phyloP scores from a whole-genome alignment of 2,113 vertebrate species.

The Riparia riparia region DNA sequence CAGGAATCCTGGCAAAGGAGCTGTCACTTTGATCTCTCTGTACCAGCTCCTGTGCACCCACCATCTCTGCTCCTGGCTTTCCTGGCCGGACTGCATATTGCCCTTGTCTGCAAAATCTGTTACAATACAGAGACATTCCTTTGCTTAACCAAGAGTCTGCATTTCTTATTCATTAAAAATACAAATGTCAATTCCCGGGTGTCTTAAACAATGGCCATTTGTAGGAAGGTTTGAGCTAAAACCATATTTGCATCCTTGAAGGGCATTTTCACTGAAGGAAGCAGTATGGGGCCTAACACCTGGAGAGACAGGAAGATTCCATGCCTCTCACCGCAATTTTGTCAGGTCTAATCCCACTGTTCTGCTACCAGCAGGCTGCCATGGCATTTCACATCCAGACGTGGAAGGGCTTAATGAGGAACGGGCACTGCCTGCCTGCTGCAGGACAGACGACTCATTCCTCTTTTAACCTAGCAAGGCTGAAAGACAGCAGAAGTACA shows the following conservation, averaged over 20 bases:
- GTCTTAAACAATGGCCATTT: conserved; percentile 40
- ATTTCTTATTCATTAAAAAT: conserved; percentile 55
- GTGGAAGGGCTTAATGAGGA: conserved; percentile 32
- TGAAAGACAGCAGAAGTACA: conserved; percentile 30
- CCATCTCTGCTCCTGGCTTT: background rate
- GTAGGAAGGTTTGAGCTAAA: background rate
- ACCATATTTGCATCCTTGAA: conserved; percentile 65
- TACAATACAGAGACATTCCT: background rate
- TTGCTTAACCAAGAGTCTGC: background rate
- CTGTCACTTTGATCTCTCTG: background rate
- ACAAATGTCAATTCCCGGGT: conserved; percentile 32
- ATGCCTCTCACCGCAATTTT: background rate
- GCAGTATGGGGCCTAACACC: conserved; percentile 52
- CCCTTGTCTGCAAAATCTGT: conserved; percentile 29
- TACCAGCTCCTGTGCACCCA: background rate
- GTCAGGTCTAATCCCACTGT: conserved; percentile 33
- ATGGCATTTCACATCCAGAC: conserved; percentile 37
- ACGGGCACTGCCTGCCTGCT: background rate
- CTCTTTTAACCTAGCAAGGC: background rate
- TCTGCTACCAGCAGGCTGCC: conserved; percentile 48
- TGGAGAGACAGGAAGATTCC: conserved; percentile 49
- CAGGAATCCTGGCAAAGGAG: background rate
- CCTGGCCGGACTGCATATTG: background rate
- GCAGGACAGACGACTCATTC: background rate
- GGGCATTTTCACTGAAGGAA: conserved; percentile 33